phyloP scores from a whole-genome alignment of 2,797 vertebrate genomes.

The Gymnoscopelus microlampas region DNA sequence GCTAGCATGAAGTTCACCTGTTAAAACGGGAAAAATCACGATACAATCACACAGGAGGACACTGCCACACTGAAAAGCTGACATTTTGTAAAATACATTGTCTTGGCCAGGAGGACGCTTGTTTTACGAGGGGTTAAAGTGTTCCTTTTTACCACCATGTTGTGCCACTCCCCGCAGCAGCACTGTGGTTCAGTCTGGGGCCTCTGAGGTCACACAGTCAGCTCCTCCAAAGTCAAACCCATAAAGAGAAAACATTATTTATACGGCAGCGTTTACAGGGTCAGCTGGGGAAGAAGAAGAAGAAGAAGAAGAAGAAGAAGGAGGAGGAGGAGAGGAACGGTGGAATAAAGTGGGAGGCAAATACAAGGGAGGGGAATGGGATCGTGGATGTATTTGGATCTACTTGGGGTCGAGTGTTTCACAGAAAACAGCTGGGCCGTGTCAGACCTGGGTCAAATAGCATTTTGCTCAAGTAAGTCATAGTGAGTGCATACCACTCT shows the following conservation, averaged over 20 bases:
- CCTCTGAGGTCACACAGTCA: slow-evolving; percentile 42
- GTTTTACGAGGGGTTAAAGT: no score
- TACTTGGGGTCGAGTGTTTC: not conserved
- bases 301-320: not conserved
- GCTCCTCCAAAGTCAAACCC: slow-evolving; percentile 41
- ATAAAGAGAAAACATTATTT: slow-evolving; percentile 53
- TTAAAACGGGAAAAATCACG: no score
- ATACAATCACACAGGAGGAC: no score
- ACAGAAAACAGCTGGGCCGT: slow-evolving; percentile 41
- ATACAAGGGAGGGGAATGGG: slow-evolving; percentile 16
- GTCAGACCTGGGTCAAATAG: slow-evolving; percentile 35
- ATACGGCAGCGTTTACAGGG: slow-evolving; percentile 45
- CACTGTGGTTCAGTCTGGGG: slow-evolving; percentile 20
- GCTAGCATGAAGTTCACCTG: no score
- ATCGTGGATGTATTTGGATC: slow-evolving; percentile 27
- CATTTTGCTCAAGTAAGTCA: slow-evolving; percentile 17
- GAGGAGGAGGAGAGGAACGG: slow-evolving; percentile 22
- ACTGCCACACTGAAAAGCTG: no score
- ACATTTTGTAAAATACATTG: no score
- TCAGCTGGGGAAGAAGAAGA: slow-evolving; percentile 14
- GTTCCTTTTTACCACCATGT: slow-evolving; percentile 13
- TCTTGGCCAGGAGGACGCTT: no score
- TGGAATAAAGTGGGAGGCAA: slow-evolving; percentile 44
- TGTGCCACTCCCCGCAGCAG: not conserved
- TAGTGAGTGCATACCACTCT: no score